These are phyloP conservation scores for Drosophila fulvimacula DNA, from an alignment of 2,888 invertebrate genomes.

Conservation along the genomic window DNA sequence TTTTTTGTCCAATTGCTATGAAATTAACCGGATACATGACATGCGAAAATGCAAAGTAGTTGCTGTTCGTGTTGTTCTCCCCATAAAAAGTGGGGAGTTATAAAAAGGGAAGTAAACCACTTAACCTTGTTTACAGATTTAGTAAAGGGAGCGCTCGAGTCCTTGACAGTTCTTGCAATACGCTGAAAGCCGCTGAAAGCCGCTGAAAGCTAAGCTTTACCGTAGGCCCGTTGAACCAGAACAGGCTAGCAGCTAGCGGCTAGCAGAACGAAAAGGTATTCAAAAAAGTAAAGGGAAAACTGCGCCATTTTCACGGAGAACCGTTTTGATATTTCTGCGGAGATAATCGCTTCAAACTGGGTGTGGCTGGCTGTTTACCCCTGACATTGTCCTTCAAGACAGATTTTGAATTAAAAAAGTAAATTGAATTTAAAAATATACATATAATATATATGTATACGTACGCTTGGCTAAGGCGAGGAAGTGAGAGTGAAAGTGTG, in stretches of 20 bases:
- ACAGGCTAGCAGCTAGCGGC: background rate
- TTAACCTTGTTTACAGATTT: slow-evolving; percentile 11
- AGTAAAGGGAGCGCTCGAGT: slow-evolving; percentile 5
- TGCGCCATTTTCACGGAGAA: slow-evolving; percentile 7
- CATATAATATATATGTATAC: background rate
- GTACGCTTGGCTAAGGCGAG: background rate
- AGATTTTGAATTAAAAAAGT: slow-evolving; percentile 2
- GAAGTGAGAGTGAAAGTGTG: slow-evolving; percentile 44
- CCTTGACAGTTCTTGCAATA: slow-evolving; percentile 8
- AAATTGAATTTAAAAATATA: slow-evolving; percentile 8
- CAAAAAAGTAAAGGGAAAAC: no score
- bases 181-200: slow-evolving; percentile 8
- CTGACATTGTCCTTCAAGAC: slow-evolving; percentile 10
- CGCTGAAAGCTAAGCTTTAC: slow-evolving; percentile 7
- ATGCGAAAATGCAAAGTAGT: slow-evolving; percentile 15
- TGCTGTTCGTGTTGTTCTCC: slow-evolving; percentile 4
- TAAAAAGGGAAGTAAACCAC: slow-evolving; percentile 8
- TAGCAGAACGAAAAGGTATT: background rate
- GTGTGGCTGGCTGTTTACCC: slow-evolving; percentile 19
- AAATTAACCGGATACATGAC: slow-evolving; percentile 19
- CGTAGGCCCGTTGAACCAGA: background rate
- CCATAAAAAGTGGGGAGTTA: slow-evolving; percentile 5
- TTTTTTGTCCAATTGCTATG: slow-evolving; percentile 8
- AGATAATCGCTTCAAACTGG: slow-evolving; percentile 22
- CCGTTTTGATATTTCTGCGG: background rate